phyloP scores from a whole-genome alignment of 2,113 vertebrate species.

The Hystrix brachyura region DNA sequence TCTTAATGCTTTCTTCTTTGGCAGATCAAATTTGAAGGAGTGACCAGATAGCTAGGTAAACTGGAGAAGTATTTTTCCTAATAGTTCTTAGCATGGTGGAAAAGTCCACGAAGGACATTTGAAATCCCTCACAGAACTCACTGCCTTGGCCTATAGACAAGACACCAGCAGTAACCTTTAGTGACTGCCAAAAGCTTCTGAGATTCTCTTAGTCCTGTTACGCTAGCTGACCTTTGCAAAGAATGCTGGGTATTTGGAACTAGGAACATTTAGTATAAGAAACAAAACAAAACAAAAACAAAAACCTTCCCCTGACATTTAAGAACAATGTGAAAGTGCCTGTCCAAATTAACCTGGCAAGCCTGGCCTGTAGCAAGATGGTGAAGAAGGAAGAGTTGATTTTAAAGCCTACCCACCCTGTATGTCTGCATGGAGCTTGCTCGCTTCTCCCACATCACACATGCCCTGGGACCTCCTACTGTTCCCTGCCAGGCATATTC shows the following conservation, averaged over 20 bases:
- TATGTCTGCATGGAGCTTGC: neutral
- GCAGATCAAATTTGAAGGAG: constrained; percentile 27
- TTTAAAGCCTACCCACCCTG: constrained; percentile 42
- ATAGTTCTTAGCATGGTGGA: constrained; percentile 61
- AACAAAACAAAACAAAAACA: constrained; percentile 74
- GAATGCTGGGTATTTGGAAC: constrained; percentile 82
- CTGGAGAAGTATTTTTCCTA: constrained; percentile 54
- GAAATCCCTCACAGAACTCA: constrained; percentile 79
- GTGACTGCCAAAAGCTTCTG: constrained; percentile 81
- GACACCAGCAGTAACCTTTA: constrained; percentile 82
- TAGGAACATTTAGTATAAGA: constrained; percentile 76
- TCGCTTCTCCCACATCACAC: neutral
- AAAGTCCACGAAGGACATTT: constrained; percentile 80
- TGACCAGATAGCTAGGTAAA: constrained; percentile 51
- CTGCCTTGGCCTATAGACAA: constrained; percentile 84
- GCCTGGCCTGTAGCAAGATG: neutral
- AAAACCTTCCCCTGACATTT: constrained; percentile 73
- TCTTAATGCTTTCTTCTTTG: constrained; percentile 36
- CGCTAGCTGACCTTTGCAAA: constrained; percentile 82
- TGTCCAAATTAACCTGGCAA: constrained; percentile 62
- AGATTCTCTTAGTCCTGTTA: constrained; percentile 79
- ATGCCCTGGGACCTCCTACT: constrained; percentile 31
- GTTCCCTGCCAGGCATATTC: constrained; percentile 32
- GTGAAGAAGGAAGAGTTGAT: constrained; percentile 59
- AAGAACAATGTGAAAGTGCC: constrained; percentile 70